Evolutionary conservation across 2,888 invertebrate species (phyloP).

Genomic region (Camptogramma bilineatum): DNA sequence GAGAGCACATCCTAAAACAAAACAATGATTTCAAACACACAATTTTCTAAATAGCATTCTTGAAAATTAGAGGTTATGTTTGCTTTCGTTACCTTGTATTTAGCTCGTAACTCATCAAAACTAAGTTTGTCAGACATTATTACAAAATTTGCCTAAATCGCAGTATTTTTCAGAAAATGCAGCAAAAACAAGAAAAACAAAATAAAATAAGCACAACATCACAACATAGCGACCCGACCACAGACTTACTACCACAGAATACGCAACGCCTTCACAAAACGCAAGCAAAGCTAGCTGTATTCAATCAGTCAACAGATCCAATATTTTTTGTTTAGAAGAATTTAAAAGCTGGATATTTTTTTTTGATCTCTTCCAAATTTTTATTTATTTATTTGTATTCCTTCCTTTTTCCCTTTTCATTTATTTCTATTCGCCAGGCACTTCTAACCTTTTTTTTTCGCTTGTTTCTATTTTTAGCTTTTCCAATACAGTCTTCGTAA

Average conservation of each 20-base stretch:
- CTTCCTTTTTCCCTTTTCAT: too few species aligned
- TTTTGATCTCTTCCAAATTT: too few species aligned
- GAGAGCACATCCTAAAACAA: conserved; percentile 76
- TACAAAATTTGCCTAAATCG: neutral
- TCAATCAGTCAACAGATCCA: too few species aligned
- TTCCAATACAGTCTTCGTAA: neutral
- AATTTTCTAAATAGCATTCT: neutral
- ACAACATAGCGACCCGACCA: neutral
- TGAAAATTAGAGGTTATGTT: conserved; percentile 40
- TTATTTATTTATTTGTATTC: too few species aligned
- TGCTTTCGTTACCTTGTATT: conserved; percentile 66
- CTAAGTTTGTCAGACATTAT: conserved; percentile 54
- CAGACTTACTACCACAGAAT: too few species aligned
- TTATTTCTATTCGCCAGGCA: too few species aligned
- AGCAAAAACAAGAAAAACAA: neutral
- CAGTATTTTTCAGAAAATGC: neutral
- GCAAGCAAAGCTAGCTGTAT: too few species aligned
- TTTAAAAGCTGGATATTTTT: too few species aligned
- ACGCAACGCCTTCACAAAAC: too few species aligned
- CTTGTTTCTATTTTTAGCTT: too few species aligned
- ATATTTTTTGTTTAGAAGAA: too few species aligned
- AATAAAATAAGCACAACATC: neutral
- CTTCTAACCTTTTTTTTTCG: too few species aligned
- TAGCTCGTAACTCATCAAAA: conserved; percentile 75
- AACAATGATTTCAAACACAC: neutral